Base-by-base conservation (phyloP, 1,140 invertebrate species). In the Drosophila watanabei region DNA sequence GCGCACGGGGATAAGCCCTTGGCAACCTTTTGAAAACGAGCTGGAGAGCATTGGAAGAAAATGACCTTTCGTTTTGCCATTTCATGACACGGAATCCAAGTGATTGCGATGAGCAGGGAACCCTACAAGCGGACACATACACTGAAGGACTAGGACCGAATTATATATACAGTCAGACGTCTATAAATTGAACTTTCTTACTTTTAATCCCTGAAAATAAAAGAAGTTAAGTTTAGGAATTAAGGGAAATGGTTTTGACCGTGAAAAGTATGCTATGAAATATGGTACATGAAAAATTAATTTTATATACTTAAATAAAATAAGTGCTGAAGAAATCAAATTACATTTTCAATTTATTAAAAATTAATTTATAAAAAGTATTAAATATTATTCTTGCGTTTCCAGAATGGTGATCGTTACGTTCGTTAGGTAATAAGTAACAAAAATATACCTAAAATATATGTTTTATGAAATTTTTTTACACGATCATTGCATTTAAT, bases 41-140 rank as follows among this genome's bases (percentile, higher is more conserved):
- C 82, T 85, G 60, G 58, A 76, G 69, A 79, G 69, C 78, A 88
- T 80, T 79, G 81, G 81, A 85, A 88, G 85, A 89, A 89, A 89
- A 89, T 89, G 66, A 89, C 86, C 85, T 89, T 88, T 89, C 85
- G 78, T 70, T 89, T 81, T 89, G 69, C 85, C 80, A 75, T 85
- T 85, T 82, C 71, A 75, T 61, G 71, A 62, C 82, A 82, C 82
- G 39, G 71, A 85, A 78, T 81, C 77, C 82, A 69, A 81, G 71
- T 79, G 82, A 78, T 86, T 78, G 84, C 78, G 77, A 85, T 75
- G 66, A 54, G 78, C 56, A 43, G 30, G 68, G 64, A 57, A 46
- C 64, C 64, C 73, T 68, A 57, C 79, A 70, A 46, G 51, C 35
- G 24, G 24, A 39, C 65, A 45, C 28, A 28, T 24, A 58, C 39